Evolutionary conservation across 2,888 invertebrate genomes (phyloP).

Genomic region (Erebia ligea): DNA sequence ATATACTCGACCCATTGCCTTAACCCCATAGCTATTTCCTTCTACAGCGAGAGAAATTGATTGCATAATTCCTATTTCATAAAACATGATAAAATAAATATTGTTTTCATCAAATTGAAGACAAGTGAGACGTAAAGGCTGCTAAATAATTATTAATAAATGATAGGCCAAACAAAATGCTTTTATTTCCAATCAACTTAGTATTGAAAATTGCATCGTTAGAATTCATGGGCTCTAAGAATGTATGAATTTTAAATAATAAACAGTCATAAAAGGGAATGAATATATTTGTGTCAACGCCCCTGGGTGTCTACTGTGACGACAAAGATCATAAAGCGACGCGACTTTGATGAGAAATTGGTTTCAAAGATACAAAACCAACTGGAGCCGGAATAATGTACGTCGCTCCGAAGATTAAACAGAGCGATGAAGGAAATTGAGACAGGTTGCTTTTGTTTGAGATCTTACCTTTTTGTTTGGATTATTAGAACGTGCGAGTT

Average conservation of each 20-base stretch:
- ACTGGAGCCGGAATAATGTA: slow-evolving; percentile 6
- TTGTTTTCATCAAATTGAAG: too few species aligned
- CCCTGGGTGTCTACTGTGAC: slow-evolving; percentile 2
- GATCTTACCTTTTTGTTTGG: slow-evolving; percentile 6
- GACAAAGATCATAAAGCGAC: slow-evolving; percentile 12
- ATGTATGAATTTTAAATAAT: neutral
- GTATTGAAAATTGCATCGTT: too few species aligned
- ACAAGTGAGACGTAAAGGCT: too few species aligned
- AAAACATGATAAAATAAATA: too few species aligned
- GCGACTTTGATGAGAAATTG: slow-evolving; percentile 16
- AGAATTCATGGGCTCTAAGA: neutral
- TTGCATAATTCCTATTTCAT: too few species aligned
- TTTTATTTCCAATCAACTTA: too few species aligned
- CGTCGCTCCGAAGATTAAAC: slow-evolving; percentile 15
- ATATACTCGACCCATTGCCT: too few species aligned
- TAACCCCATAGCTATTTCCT: too few species aligned
- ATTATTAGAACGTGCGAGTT: slow-evolving; percentile 6
- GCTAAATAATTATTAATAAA: too few species aligned
- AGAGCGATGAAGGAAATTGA: slow-evolving; percentile 12
- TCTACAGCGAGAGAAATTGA: too few species aligned
- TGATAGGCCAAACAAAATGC: too few species aligned
- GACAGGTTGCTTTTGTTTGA: slow-evolving; percentile 15
- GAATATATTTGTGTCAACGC: slow-evolving; percentile 9
- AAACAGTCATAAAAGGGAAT: slow-evolving; percentile 4
- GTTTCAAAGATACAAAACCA: slow-evolving; percentile 15